Evolutionary conservation across 2,113 vertebrate genomes (phyloP), one percentile per base, ranked within the genome.

Genomic region (Sinocyclocheilus maitianheensis): DNA sequence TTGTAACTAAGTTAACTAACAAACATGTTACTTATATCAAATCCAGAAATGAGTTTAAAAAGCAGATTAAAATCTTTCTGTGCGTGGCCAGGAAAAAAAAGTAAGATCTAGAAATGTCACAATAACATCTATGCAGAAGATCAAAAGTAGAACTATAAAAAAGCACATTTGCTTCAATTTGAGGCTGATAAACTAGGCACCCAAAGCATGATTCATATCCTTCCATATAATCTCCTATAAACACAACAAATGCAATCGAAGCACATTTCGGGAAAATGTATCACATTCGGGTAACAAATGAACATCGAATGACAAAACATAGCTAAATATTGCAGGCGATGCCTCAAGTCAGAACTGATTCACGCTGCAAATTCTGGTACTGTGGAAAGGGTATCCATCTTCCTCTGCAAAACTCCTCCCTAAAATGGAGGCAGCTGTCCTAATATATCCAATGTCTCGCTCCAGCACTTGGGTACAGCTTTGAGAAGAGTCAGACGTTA

Each of bases 381-480:
- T 53, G 48, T 74, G 51, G 51, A 71, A 72, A 86, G 71, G 71
- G 74, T 77, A 72, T 85, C 87, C 78, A 77, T 88, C 87, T 87
- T 84, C 85, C 80, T 71, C 83, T 18, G 58, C 71, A 72, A 86
- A 71, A 60, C 81, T 86, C 81, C 87, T 88, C 90, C 89, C 90
- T 93, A 95, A 95, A 93, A 95, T 95, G 95, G 95, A 94, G 80
- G 94, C 91, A 90, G 90, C 89, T 89, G 86, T 88, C 74, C 91
- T 90, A 81, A 75, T 79, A 83, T 89, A 88, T 90, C 87, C 82
- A 90, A 89, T 88, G 86, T 90, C 88, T 89, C 58, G 78, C 79
- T 84, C 88, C 89, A 83, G 75, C 90, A 90, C 84, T 87, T 76
- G 91, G 91, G 90, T 91, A 91, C 92, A 93, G 94, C 91, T 93